phyloP scores from a whole-genome alignment of 2,113 vertebrate species.

The Chionomys nivalis region DNA sequence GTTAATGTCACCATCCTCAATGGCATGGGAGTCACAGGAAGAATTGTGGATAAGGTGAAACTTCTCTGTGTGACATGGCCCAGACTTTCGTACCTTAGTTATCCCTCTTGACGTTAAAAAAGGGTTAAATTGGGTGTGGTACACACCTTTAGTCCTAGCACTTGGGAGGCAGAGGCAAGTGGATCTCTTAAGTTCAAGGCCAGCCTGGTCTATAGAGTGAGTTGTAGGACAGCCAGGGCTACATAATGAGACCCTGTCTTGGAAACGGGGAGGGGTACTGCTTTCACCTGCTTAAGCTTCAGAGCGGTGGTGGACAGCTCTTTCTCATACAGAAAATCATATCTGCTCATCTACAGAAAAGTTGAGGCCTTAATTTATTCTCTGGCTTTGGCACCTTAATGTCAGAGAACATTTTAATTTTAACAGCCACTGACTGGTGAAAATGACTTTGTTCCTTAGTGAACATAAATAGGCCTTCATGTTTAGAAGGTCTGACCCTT shows the following conservation, averaged over 20 bases:
- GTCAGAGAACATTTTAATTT: not conserved
- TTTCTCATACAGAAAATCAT: not conserved
- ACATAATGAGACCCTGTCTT: not conserved
- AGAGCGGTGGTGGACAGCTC: not conserved
- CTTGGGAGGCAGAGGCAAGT: not conserved
- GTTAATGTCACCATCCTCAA: constrained; percentile 99
- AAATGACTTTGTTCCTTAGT: constrained; percentile 5
- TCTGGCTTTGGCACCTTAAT: not conserved
- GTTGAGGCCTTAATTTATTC: not conserved
- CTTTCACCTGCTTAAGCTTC: fast-evolving
- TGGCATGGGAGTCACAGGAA: constrained; percentile 98
- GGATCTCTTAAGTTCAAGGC: not conserved
- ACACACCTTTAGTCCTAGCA: not conserved
- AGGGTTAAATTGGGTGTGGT: not conserved
- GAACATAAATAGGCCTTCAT: not conserved
- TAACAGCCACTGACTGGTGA: not conserved
- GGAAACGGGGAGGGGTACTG: not conserved
- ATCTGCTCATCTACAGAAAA: not conserved
- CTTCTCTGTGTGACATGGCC: not conserved
- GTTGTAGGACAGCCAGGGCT: not conserved
- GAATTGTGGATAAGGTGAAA: constrained; percentile 96
- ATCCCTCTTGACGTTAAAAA: not conserved
- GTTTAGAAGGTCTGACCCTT: not conserved
- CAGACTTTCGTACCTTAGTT: not conserved
- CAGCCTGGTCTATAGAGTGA: not conserved